phyloP scores from a whole-genome alignment of 2,797 vertebrate genomes.

The Myotis vivesi region DNA sequence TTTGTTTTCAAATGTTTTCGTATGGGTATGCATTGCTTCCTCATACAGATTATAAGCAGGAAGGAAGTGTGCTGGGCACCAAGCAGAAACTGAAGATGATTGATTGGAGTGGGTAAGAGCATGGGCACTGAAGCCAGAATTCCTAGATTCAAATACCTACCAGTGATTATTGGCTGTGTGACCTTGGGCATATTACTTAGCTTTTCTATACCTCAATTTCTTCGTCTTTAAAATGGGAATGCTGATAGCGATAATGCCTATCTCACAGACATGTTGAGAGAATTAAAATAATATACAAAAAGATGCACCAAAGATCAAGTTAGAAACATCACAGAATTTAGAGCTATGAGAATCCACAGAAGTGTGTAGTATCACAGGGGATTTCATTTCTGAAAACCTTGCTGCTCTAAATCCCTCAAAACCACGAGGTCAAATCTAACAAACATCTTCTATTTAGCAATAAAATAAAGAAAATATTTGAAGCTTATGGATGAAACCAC shows the following conservation, averaged over 20 bases:
- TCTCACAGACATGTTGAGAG: not conserved
- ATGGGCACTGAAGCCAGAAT: not conserved
- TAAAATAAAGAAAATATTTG: not conserved
- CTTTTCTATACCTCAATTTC: not conserved
- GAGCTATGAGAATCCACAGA: not conserved
- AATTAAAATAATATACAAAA: not conserved
- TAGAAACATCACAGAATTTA: not conserved
- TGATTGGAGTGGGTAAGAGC: not conserved
- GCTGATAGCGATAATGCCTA: not conserved
- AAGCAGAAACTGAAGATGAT: not conserved
- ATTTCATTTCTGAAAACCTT: not conserved
- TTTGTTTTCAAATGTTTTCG: not conserved
- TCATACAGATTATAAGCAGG: not conserved
- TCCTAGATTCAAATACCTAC: not conserved
- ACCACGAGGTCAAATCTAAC: not conserved
- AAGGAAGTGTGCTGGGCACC: not conserved
- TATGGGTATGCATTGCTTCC: not conserved
- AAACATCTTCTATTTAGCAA: not conserved
- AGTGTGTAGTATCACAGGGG: not conserved
- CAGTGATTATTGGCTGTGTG: not conserved
- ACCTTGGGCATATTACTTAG: not conserved
- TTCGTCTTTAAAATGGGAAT: not conserved
- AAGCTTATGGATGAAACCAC: not conserved
- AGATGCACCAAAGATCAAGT: not conserved
- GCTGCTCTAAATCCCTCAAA: not conserved